Evolutionary conservation across 2,888 invertebrate species (phyloP).

Genomic region (Chelonus formosanus): DNA sequence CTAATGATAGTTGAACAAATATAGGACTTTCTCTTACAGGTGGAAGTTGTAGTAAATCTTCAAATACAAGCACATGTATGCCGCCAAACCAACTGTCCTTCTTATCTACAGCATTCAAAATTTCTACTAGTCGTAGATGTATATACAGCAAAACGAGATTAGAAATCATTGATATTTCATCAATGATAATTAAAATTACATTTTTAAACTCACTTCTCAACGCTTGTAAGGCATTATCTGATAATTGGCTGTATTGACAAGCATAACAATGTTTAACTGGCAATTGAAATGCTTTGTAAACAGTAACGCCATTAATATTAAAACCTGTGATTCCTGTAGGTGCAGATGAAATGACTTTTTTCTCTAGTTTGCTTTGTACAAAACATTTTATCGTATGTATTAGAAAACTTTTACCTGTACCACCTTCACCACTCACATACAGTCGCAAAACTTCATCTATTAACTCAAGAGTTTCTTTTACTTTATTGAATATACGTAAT

Average conservation of each 20-base stretch:
- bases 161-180: constrained; percentile 32
- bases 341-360: constrained; percentile 20
- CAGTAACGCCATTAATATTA: constrained; percentile 26
- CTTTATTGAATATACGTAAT: too few relatives aligned
- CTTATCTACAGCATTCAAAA: constrained; percentile 15
- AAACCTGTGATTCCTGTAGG: constrained; percentile 33
- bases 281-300: constrained; percentile 29
- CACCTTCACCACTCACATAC: constrained; percentile 25
- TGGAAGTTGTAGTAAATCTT: constrained; percentile 28
- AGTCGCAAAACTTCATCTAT: neutral
- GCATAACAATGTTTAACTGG: constrained; percentile 29
- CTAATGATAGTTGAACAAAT: neutral
- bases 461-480: neutral
- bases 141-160: constrained; percentile 31
- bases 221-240: constrained; percentile 29
- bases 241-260: constrained; percentile 27
- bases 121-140: constrained; percentile 19
- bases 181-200: constrained; percentile 32
- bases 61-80: constrained; percentile 28
- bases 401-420: constrained; percentile 21
- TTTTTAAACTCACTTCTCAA: constrained; percentile 19
- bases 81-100: constrained; percentile 27
- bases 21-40: constrained; percentile 5
- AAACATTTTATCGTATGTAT: constrained; percentile 23
- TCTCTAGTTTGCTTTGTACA: constrained; percentile 10